Base-by-base conservation (phyloP, 1,140 invertebrate species). In the Sipha flava region DNA sequence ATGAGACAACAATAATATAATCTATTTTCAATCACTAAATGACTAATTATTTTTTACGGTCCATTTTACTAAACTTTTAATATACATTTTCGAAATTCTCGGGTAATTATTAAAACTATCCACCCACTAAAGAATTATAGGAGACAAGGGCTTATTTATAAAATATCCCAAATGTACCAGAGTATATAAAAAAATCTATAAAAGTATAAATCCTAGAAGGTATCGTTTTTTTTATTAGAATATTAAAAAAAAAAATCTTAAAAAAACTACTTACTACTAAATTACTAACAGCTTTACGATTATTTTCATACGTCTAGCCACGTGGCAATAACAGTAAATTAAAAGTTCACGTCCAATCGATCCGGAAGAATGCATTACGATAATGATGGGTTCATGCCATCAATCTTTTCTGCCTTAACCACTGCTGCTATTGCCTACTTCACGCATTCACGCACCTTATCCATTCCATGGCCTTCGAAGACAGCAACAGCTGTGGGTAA, bases 311-410 rank as follows among this genome's bases (percentile, higher is more conserved):
- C 45, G 3, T 52, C 47, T 31, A 37, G 29, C 47, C 70, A 34
- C 18, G 47, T 34, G 45, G n/a, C 26, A 54, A 54, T 75, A 40
- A 57, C 54, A 54, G 21, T 37, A 37, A 57, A 75, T 54, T 57
- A 23, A 75, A 75, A 57, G 29, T 54, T 75, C 72, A 37, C 72
- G 31, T 75, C 72, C 9, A 18, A 37, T 54, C 72, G 72, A 54
- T 37, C 72, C 72, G 47, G 70, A 73, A 73, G 26, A 73, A 73
- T 29, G 70, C 45, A 73, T 73, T 73, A 75, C 72, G 2, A 34
- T 73, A 75, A 54, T 57, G 49, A 75, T 57, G 31, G 52, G 52
- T 57, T 52, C 31, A 40, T 16, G 14, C 72, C 34, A 75, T 75
- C 52, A 75, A 54, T 75, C 72, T 75, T 75, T n/a, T 75, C 72